Evolutionary conservation across 2,888 invertebrate genomes (phyloP), one percentile per base, ranked within the genome.

Genomic region (Sialis fuliginosa): DNA sequence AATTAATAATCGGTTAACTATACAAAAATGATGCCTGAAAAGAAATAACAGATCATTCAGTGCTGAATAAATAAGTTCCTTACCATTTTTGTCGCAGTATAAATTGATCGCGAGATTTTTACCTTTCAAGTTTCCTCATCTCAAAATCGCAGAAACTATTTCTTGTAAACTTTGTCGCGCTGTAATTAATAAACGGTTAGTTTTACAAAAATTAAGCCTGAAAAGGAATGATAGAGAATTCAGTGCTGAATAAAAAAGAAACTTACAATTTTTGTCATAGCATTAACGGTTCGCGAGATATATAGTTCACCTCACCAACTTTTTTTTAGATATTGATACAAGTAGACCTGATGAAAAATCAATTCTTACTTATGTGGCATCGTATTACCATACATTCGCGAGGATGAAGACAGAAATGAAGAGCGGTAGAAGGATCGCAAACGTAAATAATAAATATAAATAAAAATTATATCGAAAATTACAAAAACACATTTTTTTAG

Each of bases 361-460:
- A 33, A 91, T 98, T 62, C 89, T 98, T 72, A 98, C 97, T 22
- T 98, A 98, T 63, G 95, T 98, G 35, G 96, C 97, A 2, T 92
- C 93, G 10, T 97, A 96, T 69, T 98, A 98, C 68, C 97, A 98
- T 69, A 95, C 96, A 48, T 98, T 98, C 71, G 96, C 97, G 41
- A 77, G 95, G 55, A 95, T 97, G 92, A 97, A 96, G 74, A 93
- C 90, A 61, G 97, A 97, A 62, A 88, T 91, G 71, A 97, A 96
- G 64, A 95, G 95, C 55, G 96, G 96, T 33, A 80, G 91, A 57
- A 77, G 97, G 62, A 96, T 98, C 60, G 96, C 95, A 39, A 98
- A 97, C 68, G 93, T 93, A 64, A 74, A 75, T 66, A 42, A 43
- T 42, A 50, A 37, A 47, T 43, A 43, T 42, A 43, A 42, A 33